A percentile compares a stretch with the other conserved stretches of the same genome.
phyloP scores from a whole-genome alignment of 1,140 invertebrate species.

The Maniola jurtina region DNA sequence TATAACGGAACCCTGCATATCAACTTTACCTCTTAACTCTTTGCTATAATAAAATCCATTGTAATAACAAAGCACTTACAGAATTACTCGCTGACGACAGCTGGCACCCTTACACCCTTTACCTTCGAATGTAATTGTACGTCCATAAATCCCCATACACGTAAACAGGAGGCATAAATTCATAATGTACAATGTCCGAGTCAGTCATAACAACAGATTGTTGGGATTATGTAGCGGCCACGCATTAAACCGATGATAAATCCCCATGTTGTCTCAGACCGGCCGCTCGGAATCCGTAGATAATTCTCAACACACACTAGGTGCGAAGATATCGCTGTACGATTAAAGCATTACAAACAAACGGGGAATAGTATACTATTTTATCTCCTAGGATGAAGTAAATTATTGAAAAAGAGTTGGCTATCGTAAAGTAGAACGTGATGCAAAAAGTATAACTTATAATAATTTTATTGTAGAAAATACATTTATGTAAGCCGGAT shows the following conservation, averaged over 20 bases:
- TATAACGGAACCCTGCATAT: too few relatives aligned
- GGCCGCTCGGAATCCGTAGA: constrained; percentile 44
- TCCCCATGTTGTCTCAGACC: constrained; percentile 41
- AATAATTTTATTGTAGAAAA: too few relatives aligned
- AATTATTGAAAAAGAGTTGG: too few relatives aligned
- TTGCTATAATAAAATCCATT: too few relatives aligned
- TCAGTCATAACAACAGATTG: constrained; percentile 52
- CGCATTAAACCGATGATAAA: constrained; percentile 44
- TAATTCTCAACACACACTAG: constrained; percentile 35
- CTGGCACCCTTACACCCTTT: background rate
- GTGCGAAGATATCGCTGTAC: constrained; percentile 9
- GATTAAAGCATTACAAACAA: background rate
- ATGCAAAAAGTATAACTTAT: too few relatives aligned
- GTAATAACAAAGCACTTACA: background rate
- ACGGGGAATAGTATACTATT: background rate
- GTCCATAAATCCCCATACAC: constrained; percentile 20
- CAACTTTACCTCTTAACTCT: too few relatives aligned
- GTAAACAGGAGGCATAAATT: constrained; percentile 24
- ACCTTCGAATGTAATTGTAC: constrained; percentile 13
- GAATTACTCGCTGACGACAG: background rate
- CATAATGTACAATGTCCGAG: constrained; percentile 26
- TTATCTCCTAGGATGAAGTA: background rate
- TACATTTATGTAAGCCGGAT: too few relatives aligned
- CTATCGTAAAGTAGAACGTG: too few relatives aligned
- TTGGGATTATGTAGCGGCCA: constrained; percentile 46